Evolutionary conservation across 1,140 invertebrate genomes (phyloP).

Genomic region (Dinoponera quadriceps): DNA sequence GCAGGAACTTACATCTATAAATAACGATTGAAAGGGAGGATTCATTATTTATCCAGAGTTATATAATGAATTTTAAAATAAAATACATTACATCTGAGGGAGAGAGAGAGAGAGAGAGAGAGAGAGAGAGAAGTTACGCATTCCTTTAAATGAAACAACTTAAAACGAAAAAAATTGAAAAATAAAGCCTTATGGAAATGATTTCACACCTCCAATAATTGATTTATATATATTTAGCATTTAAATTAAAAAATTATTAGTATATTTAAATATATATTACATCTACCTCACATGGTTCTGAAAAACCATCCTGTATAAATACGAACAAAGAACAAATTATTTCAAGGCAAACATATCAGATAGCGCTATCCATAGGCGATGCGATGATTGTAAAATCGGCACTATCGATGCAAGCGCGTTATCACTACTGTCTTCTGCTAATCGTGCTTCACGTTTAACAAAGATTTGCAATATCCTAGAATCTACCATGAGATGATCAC

Average conservation of each 20-base stretch:
- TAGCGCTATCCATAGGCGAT: conserved; percentile 6
- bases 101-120: no score
- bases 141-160: no score
- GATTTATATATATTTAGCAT: no score
- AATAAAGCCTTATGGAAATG: no score
- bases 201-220: no score
- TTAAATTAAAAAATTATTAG: background rate
- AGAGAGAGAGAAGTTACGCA: no score
- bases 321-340: conserved; percentile 1
- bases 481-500: conserved; percentile 51
- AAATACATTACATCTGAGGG: no score
- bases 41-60: background rate
- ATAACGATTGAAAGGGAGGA: background rate
- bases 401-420: background rate
- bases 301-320: background rate
- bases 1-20: background rate
- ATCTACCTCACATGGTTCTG: background rate
- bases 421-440: background rate
- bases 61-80: background rate
- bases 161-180: no score
- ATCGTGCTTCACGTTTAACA: conserved; percentile 1
- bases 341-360: conserved; percentile 4
- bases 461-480: conserved; percentile 51
- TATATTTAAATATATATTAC: background rate
- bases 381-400: conserved; percentile 18